Percentiles rank a stretch among this genome's conserved stretches.
Conservation (phyloP, 2,113 vertebrate species). For the rat (Rattus norvegicus) region DNA sequence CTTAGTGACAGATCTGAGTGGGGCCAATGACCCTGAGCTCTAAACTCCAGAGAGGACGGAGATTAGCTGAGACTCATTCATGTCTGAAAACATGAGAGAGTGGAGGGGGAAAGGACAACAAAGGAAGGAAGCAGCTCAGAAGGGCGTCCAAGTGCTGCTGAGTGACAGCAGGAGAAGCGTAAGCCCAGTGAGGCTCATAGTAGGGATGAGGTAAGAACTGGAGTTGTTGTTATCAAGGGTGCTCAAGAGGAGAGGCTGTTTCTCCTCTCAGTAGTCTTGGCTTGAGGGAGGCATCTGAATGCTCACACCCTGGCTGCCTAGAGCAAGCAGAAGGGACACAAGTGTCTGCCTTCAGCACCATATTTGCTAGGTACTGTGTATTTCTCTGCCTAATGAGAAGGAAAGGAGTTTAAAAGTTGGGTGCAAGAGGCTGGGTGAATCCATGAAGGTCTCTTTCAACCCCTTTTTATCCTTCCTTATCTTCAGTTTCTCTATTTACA, state of each 20-base stretch:
- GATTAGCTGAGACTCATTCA: not conserved
- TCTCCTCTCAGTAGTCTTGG: not conserved
- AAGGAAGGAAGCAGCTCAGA: not conserved
- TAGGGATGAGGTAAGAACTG: not conserved
- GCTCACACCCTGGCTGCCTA: not conserved
- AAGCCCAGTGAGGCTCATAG: not conserved
- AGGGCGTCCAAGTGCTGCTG: not conserved
- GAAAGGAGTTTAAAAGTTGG: not conserved
- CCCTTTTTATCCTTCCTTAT: not conserved
- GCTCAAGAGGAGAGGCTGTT: not conserved
- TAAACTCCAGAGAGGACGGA: not conserved
- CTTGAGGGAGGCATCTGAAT: not conserved
- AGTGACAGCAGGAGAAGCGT: not conserved
- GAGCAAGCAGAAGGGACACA: not conserved
- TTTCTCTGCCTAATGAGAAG: not conserved
- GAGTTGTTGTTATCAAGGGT: not conserved
- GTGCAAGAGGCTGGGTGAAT: not conserved
- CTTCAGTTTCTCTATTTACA: not conserved
- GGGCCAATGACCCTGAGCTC: not conserved
- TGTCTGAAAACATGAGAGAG: not conserved
- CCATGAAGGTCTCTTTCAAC: not conserved
- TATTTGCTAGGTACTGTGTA: rapidly evolving
- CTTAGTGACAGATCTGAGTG: not conserved
- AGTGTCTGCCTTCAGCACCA: not conserved
- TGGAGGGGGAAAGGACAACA: not conserved